Base-by-base conservation (phyloP, 1,140 invertebrate genomes). In the Drosophila burlai region DNA sequence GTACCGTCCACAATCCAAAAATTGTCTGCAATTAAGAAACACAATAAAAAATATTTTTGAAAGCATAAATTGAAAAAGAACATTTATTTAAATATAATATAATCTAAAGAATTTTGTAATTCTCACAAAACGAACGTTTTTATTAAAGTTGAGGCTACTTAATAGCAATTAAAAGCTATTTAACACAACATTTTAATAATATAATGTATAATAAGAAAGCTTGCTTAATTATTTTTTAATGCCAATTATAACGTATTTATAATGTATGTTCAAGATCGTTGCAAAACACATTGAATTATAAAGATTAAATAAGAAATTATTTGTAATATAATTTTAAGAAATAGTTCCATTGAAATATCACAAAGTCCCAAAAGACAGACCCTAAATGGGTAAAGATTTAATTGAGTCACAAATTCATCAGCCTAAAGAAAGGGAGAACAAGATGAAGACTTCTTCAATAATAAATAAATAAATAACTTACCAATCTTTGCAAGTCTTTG, bases 271-370 rank as follows among this genome's bases (percentile, higher is more conserved):
- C 24, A 7, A 16, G 10, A 24, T 1, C 16, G 10, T 18, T 58
- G 16, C 11, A 58, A 15, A 4, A 18, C 36, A 42, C 16, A 15
- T 40, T 54, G 46, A 18, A 40, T 16, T 9, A 52, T 1, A n/a
- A 40, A 29, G 1, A 42, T 18, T 7, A 29, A 40, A 54, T 40
- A 54, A 16, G 10, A 13, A 16, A 54, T 24, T 11, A 50, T 8
- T 26, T 15, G 21, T n/a, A 11, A 13, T 15, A n/a, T 1, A 8
- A 29, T 15, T 50, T 18, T 6, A 11, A 54, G 45, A 29, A 16
- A 63, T n/a, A 63, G 7, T 29, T 52, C 21, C 24, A 21, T 34
- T 1, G 61, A 52, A 29, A 63, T 24, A 21, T 63, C 45, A 40
- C 47, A 63, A 16, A 63, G n/a, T 1, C 24, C 61, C 6, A 63